phyloP scores from a whole-genome alignment of 2,888 invertebrate species.

The Meandrusa payeni region DNA sequence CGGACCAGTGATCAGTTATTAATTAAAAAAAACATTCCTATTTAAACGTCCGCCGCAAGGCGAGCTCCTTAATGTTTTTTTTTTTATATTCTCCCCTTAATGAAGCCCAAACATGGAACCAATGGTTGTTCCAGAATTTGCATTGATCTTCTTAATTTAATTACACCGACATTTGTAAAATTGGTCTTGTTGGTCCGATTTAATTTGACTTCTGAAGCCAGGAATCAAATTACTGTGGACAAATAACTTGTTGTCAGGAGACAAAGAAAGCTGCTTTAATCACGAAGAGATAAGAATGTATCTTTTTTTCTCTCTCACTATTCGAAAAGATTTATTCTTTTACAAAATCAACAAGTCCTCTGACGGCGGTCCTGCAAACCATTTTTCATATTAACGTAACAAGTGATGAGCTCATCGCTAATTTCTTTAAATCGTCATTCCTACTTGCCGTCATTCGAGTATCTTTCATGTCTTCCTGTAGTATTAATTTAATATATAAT shows the following conservation, averaged over 20 bases:
- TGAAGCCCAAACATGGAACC: constrained; percentile 66
- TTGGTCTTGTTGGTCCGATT: constrained; percentile 22
- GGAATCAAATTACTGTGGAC: not conserved
- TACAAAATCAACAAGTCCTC: too few relatives aligned
- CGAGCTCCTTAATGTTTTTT: constrained; percentile 50
- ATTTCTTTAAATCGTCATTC: too few relatives aligned
- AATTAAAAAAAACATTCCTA: constrained; percentile 59
- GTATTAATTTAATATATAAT: too few relatives aligned
- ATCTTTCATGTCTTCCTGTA: too few relatives aligned
- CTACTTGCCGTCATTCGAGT: too few relatives aligned
- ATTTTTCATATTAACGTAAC: too few relatives aligned
- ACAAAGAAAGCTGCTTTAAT: too few relatives aligned
- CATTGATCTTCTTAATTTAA: constrained; percentile 57
- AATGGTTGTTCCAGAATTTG: constrained; percentile 63
- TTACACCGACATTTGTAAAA: constrained; percentile 36
- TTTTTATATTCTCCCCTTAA: constrained; percentile 57
- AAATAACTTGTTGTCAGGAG: not conserved
- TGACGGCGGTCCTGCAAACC: too few relatives aligned
- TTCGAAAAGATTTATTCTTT: too few relatives aligned
- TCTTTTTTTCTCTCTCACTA: too few relatives aligned
- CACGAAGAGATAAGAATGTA: too few relatives aligned
- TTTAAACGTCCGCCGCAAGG: constrained; percentile 54
- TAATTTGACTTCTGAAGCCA: not conserved
- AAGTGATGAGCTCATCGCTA: too few relatives aligned
- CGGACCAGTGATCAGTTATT: constrained; percentile 41